Evolutionary conservation across 2,113 vertebrate genomes (phyloP), one percentile per base, ranked within the genome.

Genomic region (Cyanocitta stelleri): DNA sequence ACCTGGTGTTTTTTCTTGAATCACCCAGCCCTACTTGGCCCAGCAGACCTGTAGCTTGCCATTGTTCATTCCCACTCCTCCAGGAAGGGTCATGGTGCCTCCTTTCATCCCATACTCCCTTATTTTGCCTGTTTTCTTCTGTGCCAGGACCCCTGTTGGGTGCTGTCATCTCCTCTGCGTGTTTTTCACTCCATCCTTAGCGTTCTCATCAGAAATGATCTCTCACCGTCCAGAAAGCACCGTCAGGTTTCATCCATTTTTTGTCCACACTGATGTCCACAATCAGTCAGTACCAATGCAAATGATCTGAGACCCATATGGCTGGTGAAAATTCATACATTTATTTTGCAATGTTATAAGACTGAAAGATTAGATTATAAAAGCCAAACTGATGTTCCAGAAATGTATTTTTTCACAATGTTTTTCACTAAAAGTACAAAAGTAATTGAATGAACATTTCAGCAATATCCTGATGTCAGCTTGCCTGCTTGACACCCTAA

Each of bases 381-480:
- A 87, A 94, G 32, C 29, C 63, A n/a, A 69, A 73, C 24, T 56
- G 20, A 18, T 59, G 16, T 54, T 66, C 51, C 39, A 71, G 49
- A 68, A 89, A 32, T 75, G 5, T 26, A 48, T 59, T 96, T 95
- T 68, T 81, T 73, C 55, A 20, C 30, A 46, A 67, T 1, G 9
- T 13, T 79, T 90, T 92, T 68, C 73, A 72, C 13, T 46, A 49
- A 73, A 83, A 58, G 37, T 52, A 16, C 43, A 86, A 64, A 95
- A 93, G 48, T 95, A 94, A 96, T 46, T 83, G 81, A 95, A 91
- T 81, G 74, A 95, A 67, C 44, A 61, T 89, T 94, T 93, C 51
- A 39, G 67, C 94, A 92, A 64, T 94, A 73, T 89, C 56, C 76
- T 85, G 51, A 51, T 96, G 67, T 96, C 72, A 94, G 55, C 56